Conservation (phyloP, 2,113 vertebrate genomes). For the Cariama cristata region DNA sequence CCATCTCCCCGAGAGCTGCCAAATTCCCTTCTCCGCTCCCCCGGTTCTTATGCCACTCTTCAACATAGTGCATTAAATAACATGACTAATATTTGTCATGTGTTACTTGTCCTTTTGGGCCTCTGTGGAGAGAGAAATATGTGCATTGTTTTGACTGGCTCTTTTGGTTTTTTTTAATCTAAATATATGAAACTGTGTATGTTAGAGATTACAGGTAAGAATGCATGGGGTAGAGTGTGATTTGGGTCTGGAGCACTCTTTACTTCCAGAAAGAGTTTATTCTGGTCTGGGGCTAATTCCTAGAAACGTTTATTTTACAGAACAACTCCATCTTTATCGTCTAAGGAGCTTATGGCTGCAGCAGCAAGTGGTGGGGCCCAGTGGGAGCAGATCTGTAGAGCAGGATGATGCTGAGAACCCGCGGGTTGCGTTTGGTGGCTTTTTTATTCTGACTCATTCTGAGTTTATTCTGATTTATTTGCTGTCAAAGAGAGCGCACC, state of each 20-base stretch:
- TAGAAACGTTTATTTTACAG: background rate
- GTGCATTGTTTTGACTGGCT: background rate
- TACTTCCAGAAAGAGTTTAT: background rate
- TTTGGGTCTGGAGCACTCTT: background rate
- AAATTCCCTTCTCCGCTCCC: background rate
- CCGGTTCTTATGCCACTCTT: background rate
- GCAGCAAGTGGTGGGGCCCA: background rate
- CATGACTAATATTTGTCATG: background rate
- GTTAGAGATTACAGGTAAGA: background rate
- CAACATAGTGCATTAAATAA: background rate
- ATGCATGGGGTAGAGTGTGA: rapidly evolving
- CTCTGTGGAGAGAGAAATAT: background rate
- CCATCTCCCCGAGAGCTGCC: conserved; percentile 1
- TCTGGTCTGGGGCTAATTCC: background rate
- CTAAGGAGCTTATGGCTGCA: background rate
- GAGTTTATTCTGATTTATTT: too few species aligned
- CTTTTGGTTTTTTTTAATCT: background rate
- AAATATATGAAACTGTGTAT: background rate
- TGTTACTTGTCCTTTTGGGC: background rate
- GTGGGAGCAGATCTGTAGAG: background rate
- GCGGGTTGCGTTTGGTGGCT: rapidly evolving
- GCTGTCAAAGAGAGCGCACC: too few species aligned
- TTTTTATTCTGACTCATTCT: background rate
- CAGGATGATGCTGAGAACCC: background rate
- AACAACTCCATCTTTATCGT: background rate